Base-by-base conservation (phyloP, 2,888 invertebrate genomes). In the Xylophagus ater region DNA sequence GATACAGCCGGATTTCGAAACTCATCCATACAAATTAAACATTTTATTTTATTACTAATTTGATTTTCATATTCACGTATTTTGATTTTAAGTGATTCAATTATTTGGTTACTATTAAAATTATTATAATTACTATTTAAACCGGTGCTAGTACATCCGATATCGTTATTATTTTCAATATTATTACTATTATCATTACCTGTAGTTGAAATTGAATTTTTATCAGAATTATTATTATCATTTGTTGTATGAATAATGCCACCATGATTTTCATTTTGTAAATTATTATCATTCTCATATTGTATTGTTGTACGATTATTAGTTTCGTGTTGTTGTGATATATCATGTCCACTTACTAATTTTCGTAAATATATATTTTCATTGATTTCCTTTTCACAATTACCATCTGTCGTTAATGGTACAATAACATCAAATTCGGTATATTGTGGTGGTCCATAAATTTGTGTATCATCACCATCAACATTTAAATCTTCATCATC, bases 1-100 rank as follows among this genome's bases (percentile, higher is more conserved):
- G 93, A 93, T 37, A 89, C 88, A 5, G 90, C 81, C 1, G 93
- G 90, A 26, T 84, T 85, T 39, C 73, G 73, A 61, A 88, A 88
- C 20, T 78, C 73, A 37, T 86, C 89, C 70, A 90, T 77, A 57
- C 92, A 92, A 49, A 92, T 92, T 36, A 90, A 71, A 67, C 92
- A 92, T 62, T 88, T 88, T 46, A 78, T 76, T 62, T 81, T 77
- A 41, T 71, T 70, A 46, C 65, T 69, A 47, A 60, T 62, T 51
- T 70, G 68, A 42, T 72, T 72, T 57, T 88, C 88, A 51, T 86
- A 69, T 47, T 86, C 84, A 33, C 76, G 74, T 35, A 89, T 78
- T 49, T 79, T 76, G 26, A 72, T 74, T 56, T 85, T 83, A 12
- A 89, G 66, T 0, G 87, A 84, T 56, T 83, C 77, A 38, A 83